A percentile compares a stretch with the other conserved stretches of the same genome.
These are phyloP conservation scores for Brenthis ino DNA, from an alignment of 2,888 invertebrate species.

Conservation along the genomic window DNA sequence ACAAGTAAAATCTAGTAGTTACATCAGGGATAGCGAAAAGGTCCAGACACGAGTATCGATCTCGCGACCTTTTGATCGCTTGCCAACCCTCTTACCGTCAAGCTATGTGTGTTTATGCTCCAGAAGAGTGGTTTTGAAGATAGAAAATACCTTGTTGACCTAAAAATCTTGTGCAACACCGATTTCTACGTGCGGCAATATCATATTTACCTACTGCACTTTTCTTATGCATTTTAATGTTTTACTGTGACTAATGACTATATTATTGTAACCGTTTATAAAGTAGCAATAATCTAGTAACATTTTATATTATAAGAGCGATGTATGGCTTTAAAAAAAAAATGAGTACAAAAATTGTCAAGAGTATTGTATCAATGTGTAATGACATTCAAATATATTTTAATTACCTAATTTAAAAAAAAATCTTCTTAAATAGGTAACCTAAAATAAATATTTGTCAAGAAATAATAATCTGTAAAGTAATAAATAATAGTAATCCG, in stretches of 20 bases:
- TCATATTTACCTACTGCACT: neutral
- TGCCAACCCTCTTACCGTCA: conserved; percentile 31
- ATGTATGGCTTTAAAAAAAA: too few species aligned
- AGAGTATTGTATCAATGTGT: too few species aligned
- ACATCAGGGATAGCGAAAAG: conserved; percentile 15
- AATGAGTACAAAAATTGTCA: too few species aligned
- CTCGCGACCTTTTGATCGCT: conserved; percentile 35
- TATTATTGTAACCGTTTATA: neutral
- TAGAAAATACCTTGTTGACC: conserved; percentile 24
- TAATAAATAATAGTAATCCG: too few species aligned
- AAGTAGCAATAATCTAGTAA: too few species aligned
- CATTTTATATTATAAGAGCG: too few species aligned
- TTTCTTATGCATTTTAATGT: conserved; percentile 5
- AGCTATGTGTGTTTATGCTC: conserved; percentile 24
- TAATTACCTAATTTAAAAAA: too few species aligned
- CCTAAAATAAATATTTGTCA: too few species aligned
- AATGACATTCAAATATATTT: too few species aligned
- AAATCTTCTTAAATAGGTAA: too few species aligned
- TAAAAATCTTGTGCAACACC: conserved; percentile 14
- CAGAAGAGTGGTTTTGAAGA: conserved; percentile 12
- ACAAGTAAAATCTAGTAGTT: conserved; percentile 9
- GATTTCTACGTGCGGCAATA: conserved; percentile 11
- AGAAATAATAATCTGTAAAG: too few species aligned
- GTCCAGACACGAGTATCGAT: conserved; percentile 34
- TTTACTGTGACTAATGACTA: neutral